Conservation (phyloP, 2,797 vertebrate species). For the Melanotaenia pygmaea region DNA sequence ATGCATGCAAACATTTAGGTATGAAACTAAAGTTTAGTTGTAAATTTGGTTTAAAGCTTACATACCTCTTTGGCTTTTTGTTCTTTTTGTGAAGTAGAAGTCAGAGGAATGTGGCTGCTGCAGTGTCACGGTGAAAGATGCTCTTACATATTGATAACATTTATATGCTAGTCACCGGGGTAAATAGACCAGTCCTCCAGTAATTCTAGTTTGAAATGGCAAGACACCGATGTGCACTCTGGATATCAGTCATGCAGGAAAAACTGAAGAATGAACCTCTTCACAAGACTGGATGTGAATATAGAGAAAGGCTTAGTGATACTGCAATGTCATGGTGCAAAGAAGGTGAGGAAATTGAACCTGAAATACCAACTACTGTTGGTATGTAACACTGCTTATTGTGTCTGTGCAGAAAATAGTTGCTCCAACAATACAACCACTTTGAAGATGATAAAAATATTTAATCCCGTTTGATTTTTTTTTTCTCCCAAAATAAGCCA, state of each 20-base stretch:
- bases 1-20: not conserved
- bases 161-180: not conserved
- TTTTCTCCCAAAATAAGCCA: constrained; percentile 69
- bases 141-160: constrained; percentile 17
- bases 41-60: no score
- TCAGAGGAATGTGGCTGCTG: not conserved
- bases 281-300: constrained; percentile 59
- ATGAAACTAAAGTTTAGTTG: no score
- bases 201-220: constrained; percentile 22
- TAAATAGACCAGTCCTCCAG: constrained; percentile 10
- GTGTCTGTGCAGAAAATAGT: constrained; percentile 10
- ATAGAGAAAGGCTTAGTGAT: constrained; percentile 12
- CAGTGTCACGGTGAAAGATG: not conserved
- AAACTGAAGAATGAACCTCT: constrained; percentile 68
- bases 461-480: constrained; percentile 69
- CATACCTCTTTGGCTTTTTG: no score
- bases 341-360: constrained; percentile 27
- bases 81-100: no score
- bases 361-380: constrained; percentile 23
- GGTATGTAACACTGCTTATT: constrained; percentile 21
- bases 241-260: constrained; percentile 37
- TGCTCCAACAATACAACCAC: constrained; percentile 34
- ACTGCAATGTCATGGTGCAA: constrained; percentile 15
- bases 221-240: constrained; percentile 17
- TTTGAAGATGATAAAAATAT: constrained; percentile 81